Percentiles rank a stretch among this genome's conserved stretches.
phyloP scores from a whole-genome alignment of 2,797 vertebrate species.

The Pantherophis vulpinus region DNA sequence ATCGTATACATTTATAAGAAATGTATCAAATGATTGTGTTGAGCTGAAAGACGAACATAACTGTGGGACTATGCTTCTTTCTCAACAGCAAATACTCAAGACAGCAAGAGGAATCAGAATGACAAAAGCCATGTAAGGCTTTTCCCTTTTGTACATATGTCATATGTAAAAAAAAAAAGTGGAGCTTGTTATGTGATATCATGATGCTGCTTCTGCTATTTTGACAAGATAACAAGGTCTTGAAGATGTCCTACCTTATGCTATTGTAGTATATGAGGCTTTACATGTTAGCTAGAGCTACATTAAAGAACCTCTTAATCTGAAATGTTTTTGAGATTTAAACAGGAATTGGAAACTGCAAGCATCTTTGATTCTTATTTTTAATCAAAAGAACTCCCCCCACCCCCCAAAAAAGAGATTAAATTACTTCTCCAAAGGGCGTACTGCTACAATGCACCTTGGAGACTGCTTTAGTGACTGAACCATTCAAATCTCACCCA shows the following conservation, averaged over 20 bases:
- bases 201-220: not conserved
- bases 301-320: not conserved
- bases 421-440: not conserved
- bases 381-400: not conserved
- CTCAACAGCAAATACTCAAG: not conserved
- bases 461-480: not conserved
- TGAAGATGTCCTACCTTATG: not conserved
- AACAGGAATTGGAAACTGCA: not conserved
- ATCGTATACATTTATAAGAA: not conserved
- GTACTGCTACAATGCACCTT: not conserved
- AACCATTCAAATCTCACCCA: not conserved
- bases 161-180: not conserved
- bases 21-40: not conserved
- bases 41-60: not conserved
- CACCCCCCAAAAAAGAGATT: not conserved
- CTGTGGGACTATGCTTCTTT: not conserved
- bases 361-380: not conserved
- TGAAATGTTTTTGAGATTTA: not conserved
- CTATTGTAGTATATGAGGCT: not conserved
- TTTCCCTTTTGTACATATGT: not conserved
- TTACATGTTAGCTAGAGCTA: not conserved
- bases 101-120: not conserved
- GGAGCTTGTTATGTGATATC: not conserved
- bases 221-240: not conserved
- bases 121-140: not conserved